Conservation (phyloP, 2,797 vertebrate genomes). For the Argentina silus region DNA sequence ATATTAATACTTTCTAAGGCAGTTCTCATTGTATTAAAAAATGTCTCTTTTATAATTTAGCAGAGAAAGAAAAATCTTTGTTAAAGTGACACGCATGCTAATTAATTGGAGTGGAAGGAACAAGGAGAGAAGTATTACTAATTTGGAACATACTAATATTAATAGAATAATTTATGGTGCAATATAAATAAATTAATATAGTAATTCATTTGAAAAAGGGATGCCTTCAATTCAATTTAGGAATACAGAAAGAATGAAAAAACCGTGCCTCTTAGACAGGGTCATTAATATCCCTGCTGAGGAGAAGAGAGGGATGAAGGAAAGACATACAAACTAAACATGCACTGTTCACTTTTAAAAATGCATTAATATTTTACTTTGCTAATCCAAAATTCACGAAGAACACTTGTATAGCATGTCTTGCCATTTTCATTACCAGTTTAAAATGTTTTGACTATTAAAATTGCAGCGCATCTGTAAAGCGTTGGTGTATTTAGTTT, state of each 20-base stretch:
- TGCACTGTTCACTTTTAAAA: constrained; percentile 72
- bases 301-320: constrained; percentile 52
- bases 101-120: constrained; percentile 80
- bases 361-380: constrained; percentile 73
- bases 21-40: constrained; percentile 81
- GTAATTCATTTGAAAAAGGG: constrained; percentile 81
- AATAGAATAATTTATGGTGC: constrained; percentile 85
- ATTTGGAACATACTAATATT: constrained; percentile 84
- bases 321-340: constrained; percentile 68
- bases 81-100: constrained; percentile 82
- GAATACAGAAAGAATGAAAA: constrained; percentile 44
- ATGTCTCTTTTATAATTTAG: constrained; percentile 85
- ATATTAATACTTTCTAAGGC: constrained; percentile 78
- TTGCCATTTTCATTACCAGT: constrained; percentile 66
- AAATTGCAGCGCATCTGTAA: constrained; percentile 59
- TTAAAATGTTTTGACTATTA: constrained; percentile 56
- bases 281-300: constrained; percentile 70
- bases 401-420: constrained; percentile 65
- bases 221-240: constrained; percentile 80
- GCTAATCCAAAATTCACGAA: constrained; percentile 74
- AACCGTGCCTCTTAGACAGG: constrained; percentile 69
- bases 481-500: constrained; percentile 43
- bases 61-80: constrained; percentile 84
- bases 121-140: constrained; percentile 77
- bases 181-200: constrained; percentile 86